phyloP scores from a whole-genome alignment of 2,888 invertebrate species.

The Lasioglossum marginatum region DNA sequence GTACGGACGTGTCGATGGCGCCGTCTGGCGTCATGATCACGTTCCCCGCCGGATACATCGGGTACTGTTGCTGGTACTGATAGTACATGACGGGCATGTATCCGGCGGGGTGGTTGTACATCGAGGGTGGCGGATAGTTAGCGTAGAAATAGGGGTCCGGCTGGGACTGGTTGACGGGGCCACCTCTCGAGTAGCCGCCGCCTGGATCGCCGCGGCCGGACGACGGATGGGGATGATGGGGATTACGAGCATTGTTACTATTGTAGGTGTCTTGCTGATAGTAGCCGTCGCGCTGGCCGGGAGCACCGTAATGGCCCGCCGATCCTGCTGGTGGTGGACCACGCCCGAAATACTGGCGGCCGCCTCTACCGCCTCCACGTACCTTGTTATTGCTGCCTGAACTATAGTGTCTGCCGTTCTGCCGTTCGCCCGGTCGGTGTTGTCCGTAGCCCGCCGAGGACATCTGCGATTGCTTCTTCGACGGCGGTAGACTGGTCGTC shows the following conservation, averaged over 20 bases:
- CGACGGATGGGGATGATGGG: slow-evolving; percentile 55
- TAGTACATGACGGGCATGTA: slow-evolving; percentile 77
- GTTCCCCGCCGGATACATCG: slow-evolving; percentile 77
- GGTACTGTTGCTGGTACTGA: slow-evolving; percentile 75
- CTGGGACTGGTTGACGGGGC: slow-evolving; percentile 56
- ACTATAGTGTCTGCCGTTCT: slow-evolving; percentile 82
- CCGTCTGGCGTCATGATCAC: slow-evolving; percentile 80
- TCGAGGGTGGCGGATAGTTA: slow-evolving; percentile 74
- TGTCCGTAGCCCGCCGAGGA: slow-evolving; percentile 65
- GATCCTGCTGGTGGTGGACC: slow-evolving; percentile 77
- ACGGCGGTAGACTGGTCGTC: slow-evolving; percentile 68
- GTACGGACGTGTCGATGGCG: slow-evolving; percentile 81
- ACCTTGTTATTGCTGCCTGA: slow-evolving; percentile 83
- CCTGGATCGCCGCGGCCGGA: slow-evolving; percentile 45
- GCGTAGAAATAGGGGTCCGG: slow-evolving; percentile 75
- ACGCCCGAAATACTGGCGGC: slow-evolving; percentile 75
- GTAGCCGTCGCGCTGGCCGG: slow-evolving; percentile 72
- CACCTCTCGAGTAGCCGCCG: slow-evolving; percentile 51
- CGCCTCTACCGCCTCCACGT: slow-evolving; percentile 82
- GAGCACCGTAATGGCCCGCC: slow-evolving; percentile 66
- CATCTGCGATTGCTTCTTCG: slow-evolving; percentile 70
- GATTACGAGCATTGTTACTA: slow-evolving; percentile 60
- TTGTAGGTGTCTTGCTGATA: slow-evolving; percentile 69
- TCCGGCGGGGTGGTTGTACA: slow-evolving; percentile 69
- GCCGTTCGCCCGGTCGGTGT: slow-evolving; percentile 78